Base-by-base conservation (phyloP, 2,113 vertebrate species). In the Mus spicilegus region DNA sequence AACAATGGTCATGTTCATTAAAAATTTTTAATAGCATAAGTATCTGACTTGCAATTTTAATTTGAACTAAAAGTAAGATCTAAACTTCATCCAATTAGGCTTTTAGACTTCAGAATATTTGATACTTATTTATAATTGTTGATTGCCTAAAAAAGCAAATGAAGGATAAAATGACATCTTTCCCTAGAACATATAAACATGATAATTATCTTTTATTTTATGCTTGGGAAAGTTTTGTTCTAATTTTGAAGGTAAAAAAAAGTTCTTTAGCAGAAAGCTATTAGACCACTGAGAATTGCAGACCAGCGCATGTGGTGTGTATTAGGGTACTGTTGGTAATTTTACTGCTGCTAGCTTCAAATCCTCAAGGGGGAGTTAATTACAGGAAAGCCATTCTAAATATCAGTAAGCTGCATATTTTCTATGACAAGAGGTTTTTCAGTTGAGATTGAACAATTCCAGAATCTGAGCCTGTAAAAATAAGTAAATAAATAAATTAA, bases 301-400 rank as follows among this genome's bases (percentile, higher is more conserved):
- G 97, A 98, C 97, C 98, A 96, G 98, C 98, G 98, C 99, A 99
- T 99, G 99, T 99, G 99, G 99, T 99, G 99, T 98, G 93, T 99
- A 99, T 99, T 99, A 99, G 99, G 98, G 98, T 98, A 99, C 99
- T 99, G 99, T 99, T 99, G 99, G 99, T 99, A 99, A 99, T 99
- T 99, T 99, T 99, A 99, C 98, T 99, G 99, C 99, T 99, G 99
- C 99, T 99, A 99, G 99, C 99, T 99, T 99, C 99, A 99, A 99
- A 99, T 99, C 99, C 99, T 99, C 99, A 98, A 98, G 99, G 99
- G 99, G 99, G 99, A 99, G 99, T 99, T 99, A 99, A 99, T 99
- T 99, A 99, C 99, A 99, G 99, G 99, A 99, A 99, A 99, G 99
- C 99, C 99, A 99, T 99, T 99, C 99, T 99, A 99, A 99, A 99